Base-by-base conservation (phyloP, 2,888 invertebrate genomes). In the Morpho helenor region DNA sequence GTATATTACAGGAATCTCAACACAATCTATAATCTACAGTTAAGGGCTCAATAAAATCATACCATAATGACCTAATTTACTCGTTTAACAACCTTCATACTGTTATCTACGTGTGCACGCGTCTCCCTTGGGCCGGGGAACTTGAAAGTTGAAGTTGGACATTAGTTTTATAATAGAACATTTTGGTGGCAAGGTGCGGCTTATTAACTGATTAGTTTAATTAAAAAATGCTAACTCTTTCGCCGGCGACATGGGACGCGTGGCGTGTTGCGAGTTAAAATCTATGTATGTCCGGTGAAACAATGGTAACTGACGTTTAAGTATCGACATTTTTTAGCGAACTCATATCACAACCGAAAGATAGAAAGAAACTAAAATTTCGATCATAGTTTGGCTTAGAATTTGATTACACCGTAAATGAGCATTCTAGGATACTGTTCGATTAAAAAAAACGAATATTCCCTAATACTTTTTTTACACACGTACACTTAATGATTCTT, bases 141-240 rank as follows among this genome's bases (percentile, higher is more conserved):
- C 61, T 64, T 64, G 59, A 60, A 64, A 59, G 56, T 59, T 61
- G 59, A 64, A 64, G 56, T 61, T 59, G 56, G 49, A 59, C 66
- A 68, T 67, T 67, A 67, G 61, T 65, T 59, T 59, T 60, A 60
- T 62, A 61, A 63, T 64, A 62, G 62, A 64, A 61, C 67, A 65
- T 64, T 64, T 61, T 52, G 57, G 63, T 54, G 53, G 71, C 72
- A 72, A 85, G 70, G 84, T 85, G 75, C 75, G 67, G 73, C 75
- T 82, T 78, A 88, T 88, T 88, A 89, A 87, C 87, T 88, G 88
- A 88, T 89, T 87, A 88, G 75, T 77, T 83, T 87, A 89, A 87
- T 88, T 85, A 88, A 87, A 82, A 74, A 82, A 80, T 72, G 72
- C 76, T 82, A 89, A 89, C 89, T 88, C 89, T 88, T 89, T 86